Evolutionary conservation across 2,888 invertebrate species (phyloP).

Genomic region (Clanis bilineata): DNA sequence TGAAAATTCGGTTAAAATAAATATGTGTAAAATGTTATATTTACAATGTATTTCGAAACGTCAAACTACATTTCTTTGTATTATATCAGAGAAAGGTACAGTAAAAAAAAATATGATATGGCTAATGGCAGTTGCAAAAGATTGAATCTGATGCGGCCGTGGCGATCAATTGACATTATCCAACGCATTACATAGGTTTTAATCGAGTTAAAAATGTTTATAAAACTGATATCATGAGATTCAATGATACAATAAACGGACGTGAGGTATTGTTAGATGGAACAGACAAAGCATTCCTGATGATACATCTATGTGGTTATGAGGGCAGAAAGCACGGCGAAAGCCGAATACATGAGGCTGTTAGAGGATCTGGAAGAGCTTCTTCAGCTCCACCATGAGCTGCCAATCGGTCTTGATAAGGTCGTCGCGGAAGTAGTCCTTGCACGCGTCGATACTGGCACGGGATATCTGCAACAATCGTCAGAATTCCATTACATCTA

Average conservation of each 20-base stretch:
- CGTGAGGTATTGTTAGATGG: constrained; percentile 57
- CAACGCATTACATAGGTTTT: constrained; percentile 8
- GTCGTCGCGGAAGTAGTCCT: constrained; percentile 99
- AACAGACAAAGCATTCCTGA: constrained; percentile 47
- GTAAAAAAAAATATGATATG: not conserved
- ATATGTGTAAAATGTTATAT: constrained; percentile 40
- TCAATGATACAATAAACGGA: constrained; percentile 51
- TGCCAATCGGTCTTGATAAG: constrained; percentile 98
- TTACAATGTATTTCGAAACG: constrained; percentile 41
- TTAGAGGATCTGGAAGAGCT: constrained; percentile 97
- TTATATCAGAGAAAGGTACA: not conserved
- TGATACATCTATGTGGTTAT: constrained; percentile 31
- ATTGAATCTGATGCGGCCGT: not conserved
- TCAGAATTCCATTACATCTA: not conserved
- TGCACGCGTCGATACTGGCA: constrained; percentile 99
- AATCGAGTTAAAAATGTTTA: constrained; percentile 14
- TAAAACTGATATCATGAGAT: constrained; percentile 46
- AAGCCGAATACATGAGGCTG: constrained; percentile 28
- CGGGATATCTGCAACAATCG: constrained; percentile 91
- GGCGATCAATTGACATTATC: constrained; percentile 14
- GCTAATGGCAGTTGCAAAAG: constrained; percentile 5
- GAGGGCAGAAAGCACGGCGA: constrained; percentile 45
- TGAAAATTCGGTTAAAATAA: constrained; percentile 21
- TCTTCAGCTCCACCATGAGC: constrained; percentile 98
- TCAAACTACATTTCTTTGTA: not conserved